A percentile compares a stretch with the other conserved stretches of the same genome.
These are phyloP conservation scores for Spinus olivaceus DNA, from an alignment of 2,797 vertebrate genomes.

Conservation along the genomic window DNA sequence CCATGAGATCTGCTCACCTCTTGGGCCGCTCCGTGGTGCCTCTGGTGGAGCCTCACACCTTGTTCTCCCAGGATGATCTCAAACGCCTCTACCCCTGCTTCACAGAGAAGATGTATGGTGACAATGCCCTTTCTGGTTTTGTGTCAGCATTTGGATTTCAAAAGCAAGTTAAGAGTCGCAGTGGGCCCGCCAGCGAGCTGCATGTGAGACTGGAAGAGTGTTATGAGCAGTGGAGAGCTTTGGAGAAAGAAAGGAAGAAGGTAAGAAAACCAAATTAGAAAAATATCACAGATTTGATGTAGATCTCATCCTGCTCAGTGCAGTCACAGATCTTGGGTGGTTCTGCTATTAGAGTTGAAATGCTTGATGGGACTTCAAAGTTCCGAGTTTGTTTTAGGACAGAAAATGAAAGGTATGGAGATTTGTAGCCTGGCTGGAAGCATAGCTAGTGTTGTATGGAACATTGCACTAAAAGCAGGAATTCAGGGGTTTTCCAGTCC, in stretches of 20 bases:
- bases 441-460: not conserved
- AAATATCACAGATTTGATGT: not conserved
- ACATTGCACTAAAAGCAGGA: not conserved
- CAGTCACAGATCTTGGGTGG: not conserved
- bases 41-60: constrained; percentile 67
- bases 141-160: constrained; percentile 70
- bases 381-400: not conserved
- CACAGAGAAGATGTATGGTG: constrained; percentile 70
- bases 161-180: constrained; percentile 73
- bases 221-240: constrained; percentile 84
- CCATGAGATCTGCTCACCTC: constrained; percentile 60
- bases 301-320: not conserved
- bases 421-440: not conserved
- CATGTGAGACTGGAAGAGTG: constrained; percentile 85
- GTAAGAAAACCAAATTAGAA: constrained; percentile 65
- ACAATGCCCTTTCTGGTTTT: constrained; percentile 70
- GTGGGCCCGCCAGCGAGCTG: constrained; percentile 78
- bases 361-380: not conserved
- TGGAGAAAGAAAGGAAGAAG: constrained; percentile 91
- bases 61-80: constrained; percentile 72
- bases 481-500: not conserved
- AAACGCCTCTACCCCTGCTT: constrained; percentile 75
- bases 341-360: not conserved
- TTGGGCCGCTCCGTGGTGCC: constrained; percentile 64
- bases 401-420: not conserved